Conservation (phyloP, 2,113 vertebrate species). For the Ellobius talpinus region DNA sequence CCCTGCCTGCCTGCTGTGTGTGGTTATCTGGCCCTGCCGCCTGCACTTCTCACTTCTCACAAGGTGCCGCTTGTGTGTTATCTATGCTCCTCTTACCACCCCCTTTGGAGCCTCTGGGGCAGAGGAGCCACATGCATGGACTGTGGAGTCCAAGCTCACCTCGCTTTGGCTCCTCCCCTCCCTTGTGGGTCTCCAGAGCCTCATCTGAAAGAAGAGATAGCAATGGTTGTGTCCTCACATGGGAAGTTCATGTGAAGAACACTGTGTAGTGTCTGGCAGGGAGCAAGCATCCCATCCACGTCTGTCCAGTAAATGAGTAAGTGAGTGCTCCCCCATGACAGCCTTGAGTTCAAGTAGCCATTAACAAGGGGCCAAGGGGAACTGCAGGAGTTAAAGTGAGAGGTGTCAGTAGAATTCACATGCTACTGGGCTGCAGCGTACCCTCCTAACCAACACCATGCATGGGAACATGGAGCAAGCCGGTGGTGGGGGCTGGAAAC, state of each 20-base stretch:
- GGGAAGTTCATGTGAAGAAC: neutral
- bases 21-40: neutral
- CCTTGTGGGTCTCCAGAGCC: neutral
- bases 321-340: neutral
- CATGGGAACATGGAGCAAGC: neutral
- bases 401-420: neutral
- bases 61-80: neutral
- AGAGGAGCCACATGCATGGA: neutral
- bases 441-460: fast-evolving
- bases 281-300: no score
- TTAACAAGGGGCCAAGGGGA: neutral
- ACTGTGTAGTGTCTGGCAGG: fast-evolving
- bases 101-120: neutral
- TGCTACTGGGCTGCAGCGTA: fast-evolving
- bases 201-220: neutral
- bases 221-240: neutral
- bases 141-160: neutral
- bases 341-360: neutral
- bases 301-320: neutral
- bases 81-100: neutral
- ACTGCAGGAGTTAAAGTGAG: fast-evolving
- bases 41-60: neutral
- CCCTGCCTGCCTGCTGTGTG: neutral
- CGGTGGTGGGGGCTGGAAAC: neutral
- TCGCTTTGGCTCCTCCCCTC: neutral